phyloP scores from a whole-genome alignment of 1,140 invertebrate genomes.

The Drosophila murphyi region DNA sequence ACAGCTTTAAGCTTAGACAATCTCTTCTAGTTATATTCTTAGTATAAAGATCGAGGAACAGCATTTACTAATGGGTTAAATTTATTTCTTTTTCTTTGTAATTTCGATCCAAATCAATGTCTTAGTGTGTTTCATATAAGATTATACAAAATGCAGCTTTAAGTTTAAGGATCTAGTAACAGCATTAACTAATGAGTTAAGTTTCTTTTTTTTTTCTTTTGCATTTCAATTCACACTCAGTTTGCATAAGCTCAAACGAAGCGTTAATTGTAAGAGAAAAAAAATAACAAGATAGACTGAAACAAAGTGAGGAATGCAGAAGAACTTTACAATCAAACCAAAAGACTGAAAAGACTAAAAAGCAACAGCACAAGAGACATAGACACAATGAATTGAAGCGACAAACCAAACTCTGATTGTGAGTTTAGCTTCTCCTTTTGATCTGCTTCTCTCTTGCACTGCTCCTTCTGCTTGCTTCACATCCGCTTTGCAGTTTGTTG shows the following conservation, averaged over 20 bases:
- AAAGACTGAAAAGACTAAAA: constrained; percentile 8
- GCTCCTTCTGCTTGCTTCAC: not conserved
- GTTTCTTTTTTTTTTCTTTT: not conserved
- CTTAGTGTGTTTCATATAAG: not conserved
- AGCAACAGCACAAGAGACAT: constrained; percentile 17
- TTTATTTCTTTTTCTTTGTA: too few species aligned
- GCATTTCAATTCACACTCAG: constrained; percentile 16
- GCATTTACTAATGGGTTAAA: too few species aligned
- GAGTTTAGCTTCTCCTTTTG: constrained; percentile 6
- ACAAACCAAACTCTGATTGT: constrained; percentile 23
- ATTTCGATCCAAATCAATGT: not conserved
- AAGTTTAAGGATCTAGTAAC: not conserved
- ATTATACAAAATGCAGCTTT: not conserved
- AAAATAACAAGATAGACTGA: constrained; percentile 1
- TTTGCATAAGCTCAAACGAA: constrained; percentile 16
- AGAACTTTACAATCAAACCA: constrained; percentile 30
- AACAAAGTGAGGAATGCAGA: constrained; percentile 17
- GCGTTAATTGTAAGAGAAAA: constrained; percentile 14
- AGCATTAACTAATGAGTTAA: not conserved
- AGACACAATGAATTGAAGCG: constrained; percentile 24
- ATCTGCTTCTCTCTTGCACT: not conserved
- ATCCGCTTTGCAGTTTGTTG: constrained; percentile 36
- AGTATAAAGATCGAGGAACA: too few species aligned
- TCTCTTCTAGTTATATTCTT: too few species aligned
- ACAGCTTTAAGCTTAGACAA: too few species aligned